Percentiles rank a stretch among this genome's conserved stretches.
Conservation (phyloP, 2,888 invertebrate species). For the Subacronicta megacephala region DNA sequence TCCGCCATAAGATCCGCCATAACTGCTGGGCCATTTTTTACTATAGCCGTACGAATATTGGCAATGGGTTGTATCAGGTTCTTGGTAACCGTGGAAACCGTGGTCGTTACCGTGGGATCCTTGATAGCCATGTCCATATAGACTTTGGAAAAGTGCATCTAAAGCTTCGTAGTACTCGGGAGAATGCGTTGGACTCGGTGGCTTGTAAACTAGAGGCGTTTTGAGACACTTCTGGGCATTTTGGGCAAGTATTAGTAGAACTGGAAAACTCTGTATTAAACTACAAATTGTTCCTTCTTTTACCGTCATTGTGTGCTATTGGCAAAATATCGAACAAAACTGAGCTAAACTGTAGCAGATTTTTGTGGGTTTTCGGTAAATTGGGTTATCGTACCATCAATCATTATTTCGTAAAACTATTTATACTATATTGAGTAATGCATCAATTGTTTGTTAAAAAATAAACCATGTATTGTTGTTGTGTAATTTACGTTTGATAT, state of each 20-base stretch:
- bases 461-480: constrained; percentile 9
- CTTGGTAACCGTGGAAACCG: constrained; percentile 28
- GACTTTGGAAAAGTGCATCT: constrained; percentile 74
- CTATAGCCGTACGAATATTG: constrained; percentile 51
- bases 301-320: constrained; percentile 71
- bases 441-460: constrained; percentile 21
- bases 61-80: constrained; percentile 34
- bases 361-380: constrained; percentile 29
- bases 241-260: constrained; percentile 80
- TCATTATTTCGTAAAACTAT: constrained; percentile 48
- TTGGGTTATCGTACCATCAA: constrained; percentile 64
- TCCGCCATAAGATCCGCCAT: constrained; percentile 15
- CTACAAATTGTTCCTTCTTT: constrained; percentile 75
- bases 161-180: constrained; percentile 83
- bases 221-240: constrained; percentile 77
- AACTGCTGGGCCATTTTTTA: constrained; percentile 41
- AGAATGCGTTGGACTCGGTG: constrained; percentile 78
- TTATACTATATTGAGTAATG: constrained; percentile 45
- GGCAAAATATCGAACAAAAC: constrained; percentile 34
- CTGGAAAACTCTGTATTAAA: constrained; percentile 80
- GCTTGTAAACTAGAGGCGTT: constrained; percentile 80
- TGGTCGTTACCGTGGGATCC: constrained; percentile 43
- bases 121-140: constrained; percentile 64
- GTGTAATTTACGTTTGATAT: constrained; percentile 10
- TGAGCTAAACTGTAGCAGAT: constrained; percentile 28